Percentiles rank a stretch among this genome's conserved stretches.
phyloP scores from a whole-genome alignment of 2,888 invertebrate species.

The Athalia cordata region DNA sequence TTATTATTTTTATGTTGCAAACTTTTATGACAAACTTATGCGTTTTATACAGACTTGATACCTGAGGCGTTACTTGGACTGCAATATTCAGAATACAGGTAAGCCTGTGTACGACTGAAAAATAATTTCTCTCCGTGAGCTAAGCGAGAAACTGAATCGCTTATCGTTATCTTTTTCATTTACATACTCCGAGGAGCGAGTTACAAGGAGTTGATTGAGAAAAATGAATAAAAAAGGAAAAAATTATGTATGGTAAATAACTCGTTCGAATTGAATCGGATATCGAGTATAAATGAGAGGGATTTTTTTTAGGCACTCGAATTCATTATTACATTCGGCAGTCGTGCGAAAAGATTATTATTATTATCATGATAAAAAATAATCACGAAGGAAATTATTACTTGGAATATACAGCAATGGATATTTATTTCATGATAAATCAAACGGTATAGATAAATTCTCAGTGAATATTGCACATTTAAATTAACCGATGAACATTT shows the following conservation, averaged over 20 bases:
- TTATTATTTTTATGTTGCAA: not conserved
- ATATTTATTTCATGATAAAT: slow-evolving; percentile 4
- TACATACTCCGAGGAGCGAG: slow-evolving; percentile 7
- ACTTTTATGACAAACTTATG: not conserved
- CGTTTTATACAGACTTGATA: no score
- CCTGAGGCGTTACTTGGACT: no score
- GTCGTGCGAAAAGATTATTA: slow-evolving; percentile 15
- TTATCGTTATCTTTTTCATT: slow-evolving; percentile 29
- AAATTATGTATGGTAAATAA: no score
- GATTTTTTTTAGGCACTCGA: slow-evolving; percentile 8
- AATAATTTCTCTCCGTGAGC: slow-evolving; percentile 27
- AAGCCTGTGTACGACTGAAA: not conserved
- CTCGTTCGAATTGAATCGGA: slow-evolving; percentile 13
- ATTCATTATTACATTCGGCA: slow-evolving; percentile 1
- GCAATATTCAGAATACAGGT: no score
- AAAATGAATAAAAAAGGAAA: not conserved
- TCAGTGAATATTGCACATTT: not conserved
- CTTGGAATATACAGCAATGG: not conserved
- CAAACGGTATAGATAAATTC: not conserved
- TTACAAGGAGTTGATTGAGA: slow-evolving; percentile 7
- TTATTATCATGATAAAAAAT: not conserved
- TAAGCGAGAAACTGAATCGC: slow-evolving; percentile 5
- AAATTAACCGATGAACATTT: not conserved
- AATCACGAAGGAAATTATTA: slow-evolving; percentile 19
- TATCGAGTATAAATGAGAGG: not conserved